Base-by-base conservation (phyloP, 2,113 vertebrate genomes). In the Poeciliopsis retropinna region DNA sequence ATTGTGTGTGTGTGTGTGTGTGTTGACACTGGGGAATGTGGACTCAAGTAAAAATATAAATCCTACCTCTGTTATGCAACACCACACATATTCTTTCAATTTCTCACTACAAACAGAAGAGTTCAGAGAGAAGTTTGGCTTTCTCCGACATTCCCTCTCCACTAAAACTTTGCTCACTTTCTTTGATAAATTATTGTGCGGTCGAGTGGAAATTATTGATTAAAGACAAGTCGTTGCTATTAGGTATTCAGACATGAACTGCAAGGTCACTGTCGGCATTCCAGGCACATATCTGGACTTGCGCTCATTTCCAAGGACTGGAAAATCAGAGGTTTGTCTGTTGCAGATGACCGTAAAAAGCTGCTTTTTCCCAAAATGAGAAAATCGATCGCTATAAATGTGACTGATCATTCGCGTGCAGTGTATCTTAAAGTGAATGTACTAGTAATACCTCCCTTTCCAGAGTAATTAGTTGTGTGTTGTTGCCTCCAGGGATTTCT, bases 381-480 rank as follows among this genome's bases (percentile, higher is more conserved):
- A 9, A 11, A 47, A 77, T 34, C 44, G 39, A 68, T 75, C 32
- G 12, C 25, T 10, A 15, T 27, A 28, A 47, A 69, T 69, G 44
- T 47, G 32, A 60, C n/a, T 34, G 37, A 64, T 19, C 41, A n/a
- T 30, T 28, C 54, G 65, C 31, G 1, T 25, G 61, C 19, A 61
- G 14, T 29, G 34, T 28, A 22, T 13, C 0, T 68, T 34, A 37
- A 76, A 70, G 31, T 70, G 31, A 60, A 71, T 51, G 31, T 39
- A 64, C 41, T 69, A 69, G 69, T 65, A 70, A 66, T 80, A 11
- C 61, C 51, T n/a, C 57, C 14, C 37, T 77, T 68, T 27, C 47
- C 31, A 37, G 64, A 64, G 83, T 79, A 81, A 85, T 84, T 77
- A 80, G 65, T 31, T 60, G 70, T 15, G 51, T 75, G 75, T 69